Evolutionary conservation across 1,140 invertebrate genomes (phyloP).

Genomic region (Nasonia vitripennis): DNA sequence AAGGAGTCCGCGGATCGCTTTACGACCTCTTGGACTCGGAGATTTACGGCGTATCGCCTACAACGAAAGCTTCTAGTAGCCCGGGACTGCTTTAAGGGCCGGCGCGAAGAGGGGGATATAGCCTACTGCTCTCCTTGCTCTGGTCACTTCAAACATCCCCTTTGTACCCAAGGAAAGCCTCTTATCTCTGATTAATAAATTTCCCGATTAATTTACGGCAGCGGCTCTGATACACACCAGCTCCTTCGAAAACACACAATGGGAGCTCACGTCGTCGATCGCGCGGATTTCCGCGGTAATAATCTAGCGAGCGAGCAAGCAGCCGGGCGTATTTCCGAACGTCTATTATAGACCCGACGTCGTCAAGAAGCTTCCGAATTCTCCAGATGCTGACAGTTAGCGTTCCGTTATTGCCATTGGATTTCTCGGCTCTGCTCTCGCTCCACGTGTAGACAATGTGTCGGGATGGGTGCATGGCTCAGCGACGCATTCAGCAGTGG

Average conservation of each 20-base stretch:
- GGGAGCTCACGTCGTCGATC: not conserved
- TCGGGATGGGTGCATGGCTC: not conserved
- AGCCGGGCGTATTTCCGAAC: conserved; percentile 11
- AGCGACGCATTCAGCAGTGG: conserved; percentile 18
- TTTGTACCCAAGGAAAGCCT: conserved; percentile 17
- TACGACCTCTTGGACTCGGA: conserved; percentile 67
- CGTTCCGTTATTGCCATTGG: conserved; percentile 32
- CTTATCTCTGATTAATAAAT: conserved; percentile 44
- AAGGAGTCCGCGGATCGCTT: conserved; percentile 67
- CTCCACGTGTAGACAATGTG: not conserved
- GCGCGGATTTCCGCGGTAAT: not conserved
- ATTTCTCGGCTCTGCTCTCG: not conserved
- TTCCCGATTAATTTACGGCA: conserved; percentile 31
- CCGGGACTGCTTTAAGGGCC: conserved; percentile 43
- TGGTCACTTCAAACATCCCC: conserved; percentile 52
- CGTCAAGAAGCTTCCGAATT: conserved; percentile 30
- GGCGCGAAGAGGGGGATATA: not conserved
- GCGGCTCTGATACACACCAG: not conserved
- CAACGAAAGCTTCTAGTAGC: conserved; percentile 55
- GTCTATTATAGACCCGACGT: conserved; percentile 26
- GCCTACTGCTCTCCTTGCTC: conserved; percentile 26
- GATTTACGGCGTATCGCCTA: conserved; percentile 70
- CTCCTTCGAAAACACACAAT: not conserved
- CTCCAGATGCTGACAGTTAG: conserved; percentile 26
- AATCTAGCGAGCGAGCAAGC: not conserved